Evolutionary conservation across 2,113 vertebrate species (phyloP), one percentile per base, ranked within the genome.

Genomic region (Redunca redunca): DNA sequence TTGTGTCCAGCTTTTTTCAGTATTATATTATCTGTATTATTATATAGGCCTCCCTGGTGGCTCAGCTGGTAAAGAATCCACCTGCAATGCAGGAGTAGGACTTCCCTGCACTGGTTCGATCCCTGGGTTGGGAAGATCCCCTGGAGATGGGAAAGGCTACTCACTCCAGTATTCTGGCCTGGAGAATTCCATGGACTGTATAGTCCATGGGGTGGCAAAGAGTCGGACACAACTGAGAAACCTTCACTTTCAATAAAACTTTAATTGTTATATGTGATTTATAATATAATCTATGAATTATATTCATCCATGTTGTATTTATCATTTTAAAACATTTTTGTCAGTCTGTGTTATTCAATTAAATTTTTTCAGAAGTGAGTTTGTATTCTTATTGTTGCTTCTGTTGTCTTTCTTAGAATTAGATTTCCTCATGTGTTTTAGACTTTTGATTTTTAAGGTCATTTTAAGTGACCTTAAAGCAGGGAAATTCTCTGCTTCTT

Each of bases 321-420:
- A 7, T 71, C 43, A 93, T 91, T 94, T 96, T 67, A 33, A 90
- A 95, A 26, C 57, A 83, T 84, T 55, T 96, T 90, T 90, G 62
- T 87, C 13, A 30, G 53, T 77, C 84, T 64, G 16, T 57, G 64
- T 48, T 60, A 50, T 78, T 52, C 1, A 7, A 85, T 91, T 28
- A 74, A 25, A 77, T 91, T 95, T 74, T 78, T 46, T 83, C 53
- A 53, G 71, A 93, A 96, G 62, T 78, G 85, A 97, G 17, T 78
- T 96, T 53, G 13, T 92, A 58, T 30, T 87, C 53, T 43, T 46
- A 23, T 74, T 91, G 46, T 46, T 93, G 86, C 67, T 90, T 95
- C 77, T 36, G 14, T 92, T 89, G 23, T 57, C 50, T 95, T 95
- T 67, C 55, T 50, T 80, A 57, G 77, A 84, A 93, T 48, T 81